Conservation (phyloP, 1,140 invertebrate species). For the Diorhabda carinulata region DNA sequence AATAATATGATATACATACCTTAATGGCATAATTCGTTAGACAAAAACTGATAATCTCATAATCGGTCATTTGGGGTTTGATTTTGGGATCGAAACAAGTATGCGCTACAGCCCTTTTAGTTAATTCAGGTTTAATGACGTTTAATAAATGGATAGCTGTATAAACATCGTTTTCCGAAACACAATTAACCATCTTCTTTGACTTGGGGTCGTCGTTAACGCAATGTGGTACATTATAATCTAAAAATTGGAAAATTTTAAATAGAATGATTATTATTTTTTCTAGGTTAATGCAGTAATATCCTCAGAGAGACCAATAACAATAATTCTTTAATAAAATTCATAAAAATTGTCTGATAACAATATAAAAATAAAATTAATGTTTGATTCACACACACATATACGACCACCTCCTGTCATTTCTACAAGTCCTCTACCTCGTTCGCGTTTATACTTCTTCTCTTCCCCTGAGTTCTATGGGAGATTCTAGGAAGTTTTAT, state of each 20-base stretch:
- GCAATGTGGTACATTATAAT: constrained; percentile 57
- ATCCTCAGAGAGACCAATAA: too few species aligned
- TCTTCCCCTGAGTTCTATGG: too few species aligned
- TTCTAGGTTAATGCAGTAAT: too few species aligned
- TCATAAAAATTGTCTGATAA: too few species aligned
- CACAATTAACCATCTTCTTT: constrained; percentile 57
- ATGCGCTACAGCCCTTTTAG: constrained; percentile 53
- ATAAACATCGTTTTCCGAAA: constrained; percentile 55
- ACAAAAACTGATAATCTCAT: constrained; percentile 53
- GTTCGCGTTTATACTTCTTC: too few species aligned
- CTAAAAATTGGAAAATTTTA: not conserved
- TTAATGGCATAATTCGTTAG: constrained; percentile 43
- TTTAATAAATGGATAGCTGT: constrained; percentile 58
- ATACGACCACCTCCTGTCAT: too few species aligned
- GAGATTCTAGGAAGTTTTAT: too few species aligned
- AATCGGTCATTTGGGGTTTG: constrained; percentile 55
- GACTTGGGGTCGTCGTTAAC: constrained; percentile 46
- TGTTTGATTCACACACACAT: too few species aligned
- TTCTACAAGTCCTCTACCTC: too few species aligned
- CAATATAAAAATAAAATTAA: too few species aligned
- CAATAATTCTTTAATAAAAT: too few species aligned
- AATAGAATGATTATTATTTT: too few species aligned
- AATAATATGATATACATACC: constrained; percentile 18
- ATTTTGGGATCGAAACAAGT: constrained; percentile 55
- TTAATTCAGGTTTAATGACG: constrained; percentile 57